Conservation (phyloP, 1,140 invertebrate species). For the Nebria ingens region DNA sequence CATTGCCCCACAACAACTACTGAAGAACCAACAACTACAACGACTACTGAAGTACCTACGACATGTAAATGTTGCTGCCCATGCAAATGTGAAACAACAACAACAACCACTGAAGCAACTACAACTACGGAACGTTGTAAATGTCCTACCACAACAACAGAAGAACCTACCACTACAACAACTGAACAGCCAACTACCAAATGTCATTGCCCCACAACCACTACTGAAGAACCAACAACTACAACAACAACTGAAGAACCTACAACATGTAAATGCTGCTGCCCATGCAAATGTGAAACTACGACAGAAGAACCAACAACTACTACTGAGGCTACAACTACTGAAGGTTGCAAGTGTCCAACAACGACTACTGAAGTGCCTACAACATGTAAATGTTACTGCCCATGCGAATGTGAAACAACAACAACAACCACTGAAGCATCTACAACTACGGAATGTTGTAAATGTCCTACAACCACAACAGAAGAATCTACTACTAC, state of each 20-base stretch:
- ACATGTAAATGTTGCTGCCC: neutral
- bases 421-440: neutral
- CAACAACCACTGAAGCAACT: neutral
- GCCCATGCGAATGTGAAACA: neutral
- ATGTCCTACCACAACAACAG: neutral
- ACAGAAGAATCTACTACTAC: neutral
- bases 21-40: neutral
- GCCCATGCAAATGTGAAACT: neutral
- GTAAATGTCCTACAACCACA: neutral
- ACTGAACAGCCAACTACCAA: neutral
- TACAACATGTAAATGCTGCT: neutral
- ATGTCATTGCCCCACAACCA: neutral
- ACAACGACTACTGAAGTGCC: neutral
- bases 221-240: too few species aligned
- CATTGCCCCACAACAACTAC: neutral
- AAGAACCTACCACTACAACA: neutral
- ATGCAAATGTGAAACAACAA: neutral
- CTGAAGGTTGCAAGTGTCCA: neutral
- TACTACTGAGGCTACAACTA: neutral
- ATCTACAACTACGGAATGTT: neutral
- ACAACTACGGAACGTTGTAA: neutral
- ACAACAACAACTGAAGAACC: neutral
- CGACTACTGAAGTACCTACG: neutral
- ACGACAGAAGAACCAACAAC: too few species aligned
- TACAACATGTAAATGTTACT: neutral